Conservation (phyloP, 2,888 invertebrate genomes). For the Girardia tigrina region DNA sequence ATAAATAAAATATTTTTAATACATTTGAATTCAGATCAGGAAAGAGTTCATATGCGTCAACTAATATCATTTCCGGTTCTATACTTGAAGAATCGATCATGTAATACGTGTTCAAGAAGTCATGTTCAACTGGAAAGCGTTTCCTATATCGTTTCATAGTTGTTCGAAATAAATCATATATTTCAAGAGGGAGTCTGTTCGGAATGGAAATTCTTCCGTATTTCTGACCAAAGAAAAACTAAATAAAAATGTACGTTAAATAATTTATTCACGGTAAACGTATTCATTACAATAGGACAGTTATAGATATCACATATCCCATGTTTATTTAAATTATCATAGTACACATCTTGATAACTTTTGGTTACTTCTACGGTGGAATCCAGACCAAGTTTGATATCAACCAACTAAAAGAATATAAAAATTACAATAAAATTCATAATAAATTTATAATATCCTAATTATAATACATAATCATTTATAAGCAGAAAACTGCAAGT, state of each 20-base stretch:
- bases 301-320: background rate
- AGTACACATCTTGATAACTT: background rate
- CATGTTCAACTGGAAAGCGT: background rate
- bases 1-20: background rate
- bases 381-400: background rate
- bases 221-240: background rate
- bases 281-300: background rate
- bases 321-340: background rate
- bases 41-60: background rate
- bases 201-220: background rate
- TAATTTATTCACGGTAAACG: background rate
- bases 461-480: too few relatives aligned
- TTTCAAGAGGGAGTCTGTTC: background rate
- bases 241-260: background rate
- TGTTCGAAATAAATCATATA: background rate
- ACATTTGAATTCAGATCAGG: background rate
- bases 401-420: background rate
- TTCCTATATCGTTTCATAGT: background rate
- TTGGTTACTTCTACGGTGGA: background rate
- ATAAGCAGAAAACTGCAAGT: too few relatives aligned
- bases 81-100: background rate
- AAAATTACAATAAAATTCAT: too few relatives aligned
- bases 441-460: too few relatives aligned
- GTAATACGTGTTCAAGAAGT: background rate
- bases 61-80: background rate